Conservation (phyloP, 2,888 invertebrate genomes). For the Pycnomerus fuliginosus region DNA sequence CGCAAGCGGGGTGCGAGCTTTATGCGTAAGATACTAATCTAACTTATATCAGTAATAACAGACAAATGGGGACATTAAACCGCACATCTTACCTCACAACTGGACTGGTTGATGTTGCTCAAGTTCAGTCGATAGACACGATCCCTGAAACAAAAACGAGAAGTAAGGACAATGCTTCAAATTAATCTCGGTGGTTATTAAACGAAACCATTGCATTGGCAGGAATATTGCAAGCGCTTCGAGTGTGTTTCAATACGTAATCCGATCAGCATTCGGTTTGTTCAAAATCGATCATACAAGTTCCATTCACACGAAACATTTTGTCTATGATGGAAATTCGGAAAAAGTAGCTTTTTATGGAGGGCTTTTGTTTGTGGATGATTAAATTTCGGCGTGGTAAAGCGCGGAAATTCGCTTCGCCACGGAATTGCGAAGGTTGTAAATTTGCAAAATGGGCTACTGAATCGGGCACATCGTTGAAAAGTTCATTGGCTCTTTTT, state of each 20-base stretch:
- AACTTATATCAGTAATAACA: conserved; percentile 29
- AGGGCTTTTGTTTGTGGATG: too few relatives aligned
- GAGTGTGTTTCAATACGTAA: conserved; percentile 11
- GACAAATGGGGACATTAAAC: conserved; percentile 28
- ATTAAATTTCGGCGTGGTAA: too few relatives aligned
- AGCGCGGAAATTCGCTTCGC: too few relatives aligned
- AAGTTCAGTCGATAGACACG: conserved; percentile 78
- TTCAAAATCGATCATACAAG: conserved; percentile 3
- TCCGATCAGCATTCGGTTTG: conserved; percentile 6
- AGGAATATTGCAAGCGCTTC: conserved; percentile 8
- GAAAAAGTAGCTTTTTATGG: too few relatives aligned
- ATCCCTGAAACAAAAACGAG: conserved; percentile 68
- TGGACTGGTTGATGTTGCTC: conserved; percentile 83
- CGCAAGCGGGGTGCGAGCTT: conserved; percentile 25
- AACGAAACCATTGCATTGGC: conserved; percentile 1
- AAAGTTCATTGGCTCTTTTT: too few relatives aligned
- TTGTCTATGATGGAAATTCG: too few relatives aligned
- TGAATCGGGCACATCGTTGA: too few relatives aligned
- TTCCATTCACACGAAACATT: background rate
- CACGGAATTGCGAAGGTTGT: too few relatives aligned
- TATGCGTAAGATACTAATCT: conserved; percentile 24
- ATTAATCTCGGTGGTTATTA: conserved; percentile 1
- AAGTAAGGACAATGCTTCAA: conserved; percentile 1
- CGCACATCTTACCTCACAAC: conserved; percentile 71
- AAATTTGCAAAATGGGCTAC: too few relatives aligned